Conservation (phyloP, 2,888 invertebrate species). For the Oxyteleia sp. region DNA sequence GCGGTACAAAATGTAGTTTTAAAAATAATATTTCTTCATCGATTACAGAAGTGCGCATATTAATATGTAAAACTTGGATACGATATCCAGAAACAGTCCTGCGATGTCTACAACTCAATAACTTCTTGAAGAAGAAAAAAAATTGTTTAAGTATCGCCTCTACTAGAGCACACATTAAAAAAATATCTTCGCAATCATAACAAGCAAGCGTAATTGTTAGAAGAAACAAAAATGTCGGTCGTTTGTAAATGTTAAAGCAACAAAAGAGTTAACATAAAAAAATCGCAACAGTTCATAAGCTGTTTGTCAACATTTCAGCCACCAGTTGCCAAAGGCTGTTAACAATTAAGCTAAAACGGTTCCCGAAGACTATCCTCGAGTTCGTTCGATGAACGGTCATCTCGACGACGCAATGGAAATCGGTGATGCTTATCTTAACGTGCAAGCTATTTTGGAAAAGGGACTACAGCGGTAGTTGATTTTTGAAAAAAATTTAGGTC, state of each 20-base stretch:
- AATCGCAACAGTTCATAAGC: not conserved
- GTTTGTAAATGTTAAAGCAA: slow-evolving; percentile 14
- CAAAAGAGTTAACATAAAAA: slow-evolving; percentile 5
- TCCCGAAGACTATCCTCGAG: not conserved
- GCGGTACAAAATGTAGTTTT: slow-evolving; percentile 51
- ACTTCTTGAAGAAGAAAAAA: slow-evolving; percentile 1
- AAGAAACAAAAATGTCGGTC: not conserved
- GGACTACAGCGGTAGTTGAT: too few species aligned
- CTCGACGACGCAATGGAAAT: not conserved
- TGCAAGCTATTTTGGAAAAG: too few species aligned
- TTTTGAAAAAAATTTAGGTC: too few species aligned
- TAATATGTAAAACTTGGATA: not conserved
- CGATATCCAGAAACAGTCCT: not conserved
- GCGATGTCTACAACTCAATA: not conserved
- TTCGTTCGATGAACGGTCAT: not conserved
- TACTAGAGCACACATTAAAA: not conserved
- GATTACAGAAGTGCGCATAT: slow-evolving; percentile 42
- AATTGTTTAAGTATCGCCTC: not conserved
- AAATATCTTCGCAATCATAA: not conserved
- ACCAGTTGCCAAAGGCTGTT: not conserved
- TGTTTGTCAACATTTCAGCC: not conserved
- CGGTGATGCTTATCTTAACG: too few species aligned
- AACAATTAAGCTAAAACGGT: not conserved
- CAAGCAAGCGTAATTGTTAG: slow-evolving; percentile 23
- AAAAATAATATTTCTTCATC: slow-evolving; percentile 54